Evolutionary conservation across 2,113 vertebrate species (phyloP), one percentile per base, ranked within the genome.

Genomic region (Tichodroma muraria): DNA sequence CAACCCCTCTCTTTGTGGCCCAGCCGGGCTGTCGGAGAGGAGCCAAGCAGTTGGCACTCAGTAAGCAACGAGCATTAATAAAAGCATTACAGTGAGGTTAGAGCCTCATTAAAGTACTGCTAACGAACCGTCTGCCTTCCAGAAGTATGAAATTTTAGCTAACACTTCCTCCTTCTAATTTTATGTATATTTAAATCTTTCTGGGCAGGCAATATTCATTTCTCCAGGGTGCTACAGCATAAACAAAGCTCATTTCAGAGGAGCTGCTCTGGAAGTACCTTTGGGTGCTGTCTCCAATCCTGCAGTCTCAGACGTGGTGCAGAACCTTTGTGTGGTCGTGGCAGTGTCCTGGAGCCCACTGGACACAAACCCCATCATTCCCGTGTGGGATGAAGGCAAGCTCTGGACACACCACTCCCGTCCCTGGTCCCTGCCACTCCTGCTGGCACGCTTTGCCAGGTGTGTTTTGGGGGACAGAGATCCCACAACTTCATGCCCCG

Each of bases 61-160:
- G n/a, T 42, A 52, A 86, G 95, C 38, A 65, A 15, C 0, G 1
- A 94, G 93, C 91, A 90, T 90, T 96, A 94, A 95, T 94, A 76
- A 95, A 94, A 96, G 94, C 96, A 93, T 94, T 94, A 64, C 85
- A 80, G 84, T 50, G 89, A 92, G 92, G 90, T 91, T 95, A 95
- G 92, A 89, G 92, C 93, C 94, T 96, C 95, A 96, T 96, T 96
- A 96, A 94, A 95, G 95, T 63, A 84, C 89, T 60, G 93, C 94
- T 96, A 96, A 97, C 40, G 80, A 96, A 94, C 91, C 60, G 70
- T 76, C 95, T 97, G 93, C 87, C 85, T 96, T 92, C 80, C 91
- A 92, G 44, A 81, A 93, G 73, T 35, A 93, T 6, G 73, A 92
- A 87, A 71, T 94, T 95, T 87, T 91, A 89, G 89, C 90, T 94